A percentile compares a stretch with the other conserved stretches of the same genome.
phyloP scores from a whole-genome alignment of 2,888 invertebrate genomes.

The Frankliniella intonsa region DNA sequence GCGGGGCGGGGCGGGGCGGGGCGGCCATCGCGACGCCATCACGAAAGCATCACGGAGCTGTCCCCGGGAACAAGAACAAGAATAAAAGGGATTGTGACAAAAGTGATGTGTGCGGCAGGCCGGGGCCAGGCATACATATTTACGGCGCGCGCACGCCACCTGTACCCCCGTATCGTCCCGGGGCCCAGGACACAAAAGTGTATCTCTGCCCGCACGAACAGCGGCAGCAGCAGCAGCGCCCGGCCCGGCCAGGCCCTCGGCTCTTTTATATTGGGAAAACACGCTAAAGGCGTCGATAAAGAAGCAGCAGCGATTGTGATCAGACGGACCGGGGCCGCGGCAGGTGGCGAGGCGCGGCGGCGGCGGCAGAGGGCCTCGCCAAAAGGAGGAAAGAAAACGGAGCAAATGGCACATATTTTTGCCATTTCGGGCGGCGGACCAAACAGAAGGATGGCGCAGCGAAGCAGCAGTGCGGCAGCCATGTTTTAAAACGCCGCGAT shows the following conservation, averaged over 20 bases:
- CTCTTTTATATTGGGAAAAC: not conserved
- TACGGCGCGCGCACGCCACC: not conserved
- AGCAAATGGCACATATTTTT: not conserved
- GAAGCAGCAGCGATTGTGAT: not conserved
- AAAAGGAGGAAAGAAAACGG: not conserved
- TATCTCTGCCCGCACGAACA: not conserved
- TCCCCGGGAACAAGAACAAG: no score
- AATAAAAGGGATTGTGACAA: not conserved
- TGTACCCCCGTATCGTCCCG: not conserved
- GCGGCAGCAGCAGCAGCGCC: not conserved
- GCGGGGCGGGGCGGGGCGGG: not conserved
- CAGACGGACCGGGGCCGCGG: not conserved
- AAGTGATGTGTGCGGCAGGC: not conserved
- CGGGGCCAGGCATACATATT: not conserved
- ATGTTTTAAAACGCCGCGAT: no score
- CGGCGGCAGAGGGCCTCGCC: not conserved
- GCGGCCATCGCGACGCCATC: no score
- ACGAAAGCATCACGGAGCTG: no score
- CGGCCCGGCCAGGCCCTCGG: not conserved
- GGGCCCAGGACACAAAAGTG: not conserved
- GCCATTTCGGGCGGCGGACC: no score
- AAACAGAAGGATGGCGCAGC: no score
- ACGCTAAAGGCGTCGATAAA: slow-evolving; percentile 5
- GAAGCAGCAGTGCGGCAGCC: no score
- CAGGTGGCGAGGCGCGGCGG: not conserved